Percentiles rank a stretch among this genome's conserved stretches.
These are phyloP conservation scores for Poecilia wingei DNA, from an alignment of 2,797 vertebrate genomes.

Conservation along the genomic window DNA sequence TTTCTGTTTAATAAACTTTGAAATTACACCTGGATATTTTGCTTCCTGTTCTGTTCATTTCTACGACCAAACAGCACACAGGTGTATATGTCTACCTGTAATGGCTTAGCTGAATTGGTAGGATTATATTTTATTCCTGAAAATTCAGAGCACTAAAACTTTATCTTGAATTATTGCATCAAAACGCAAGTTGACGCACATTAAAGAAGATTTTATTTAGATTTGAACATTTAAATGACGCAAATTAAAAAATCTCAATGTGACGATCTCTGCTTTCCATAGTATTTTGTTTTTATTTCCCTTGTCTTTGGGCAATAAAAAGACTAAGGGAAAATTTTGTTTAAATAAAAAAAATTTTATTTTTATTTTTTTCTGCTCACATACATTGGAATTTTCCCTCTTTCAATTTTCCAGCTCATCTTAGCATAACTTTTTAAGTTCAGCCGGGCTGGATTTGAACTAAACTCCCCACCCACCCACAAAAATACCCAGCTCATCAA, in stretches of 20 bases:
- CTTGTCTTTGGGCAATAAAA: not conserved
- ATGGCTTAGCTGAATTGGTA: not conserved
- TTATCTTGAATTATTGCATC: not conserved
- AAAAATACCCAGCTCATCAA: not conserved
- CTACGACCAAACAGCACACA: not conserved
- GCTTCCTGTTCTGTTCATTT: constrained; percentile 1
- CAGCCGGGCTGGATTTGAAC: not conserved
- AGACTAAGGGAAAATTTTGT: too few species aligned
- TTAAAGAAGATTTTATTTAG: not conserved
- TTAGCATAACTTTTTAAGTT: not conserved
- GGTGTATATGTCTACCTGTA: not conserved
- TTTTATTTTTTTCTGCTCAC: not conserved
- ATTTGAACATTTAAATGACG: not conserved
- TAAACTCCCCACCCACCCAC: not conserved
- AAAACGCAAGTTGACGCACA: not conserved
- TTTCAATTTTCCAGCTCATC: not conserved
- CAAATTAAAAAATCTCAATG: not conserved
- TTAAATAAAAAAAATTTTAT: too few species aligned
- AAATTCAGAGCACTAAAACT: not conserved
- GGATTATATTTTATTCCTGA: not conserved
- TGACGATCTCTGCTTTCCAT: not conserved
- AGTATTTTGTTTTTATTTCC: not conserved
- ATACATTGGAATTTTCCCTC: not conserved
- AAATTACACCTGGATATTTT: constrained; percentile 37
- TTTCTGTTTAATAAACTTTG: constrained; percentile 77